These are phyloP conservation scores for Cnemophilus loriae DNA, from an alignment of 2,113 vertebrate species.

Conservation along the genomic window DNA sequence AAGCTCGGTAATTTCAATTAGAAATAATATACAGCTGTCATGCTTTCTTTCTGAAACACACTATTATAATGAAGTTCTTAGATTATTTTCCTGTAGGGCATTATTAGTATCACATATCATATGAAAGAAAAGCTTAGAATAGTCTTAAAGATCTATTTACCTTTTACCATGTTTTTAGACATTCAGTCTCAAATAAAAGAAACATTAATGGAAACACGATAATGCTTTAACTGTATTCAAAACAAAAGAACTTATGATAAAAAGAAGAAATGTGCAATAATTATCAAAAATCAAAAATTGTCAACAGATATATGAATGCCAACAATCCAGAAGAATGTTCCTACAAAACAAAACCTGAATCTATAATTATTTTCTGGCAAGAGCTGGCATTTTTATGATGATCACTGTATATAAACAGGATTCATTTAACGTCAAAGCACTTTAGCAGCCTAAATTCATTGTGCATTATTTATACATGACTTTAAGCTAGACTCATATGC, in stretches of 20 bases:
- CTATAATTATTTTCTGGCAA: background rate
- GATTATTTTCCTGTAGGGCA: conserved; percentile 64
- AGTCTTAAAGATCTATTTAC: conserved; percentile 19
- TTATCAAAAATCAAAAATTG: background rate
- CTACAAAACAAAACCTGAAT: background rate
- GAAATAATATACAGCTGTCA: conserved; percentile 55
- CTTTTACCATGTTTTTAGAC: background rate
- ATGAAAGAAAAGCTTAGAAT: conserved; percentile 51
- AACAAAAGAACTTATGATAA: background rate
- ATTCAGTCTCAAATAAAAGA: conserved; percentile 3
- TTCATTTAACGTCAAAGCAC: background rate
- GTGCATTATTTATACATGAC: background rate
- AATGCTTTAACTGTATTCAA: background rate
- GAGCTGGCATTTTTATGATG: background rate
- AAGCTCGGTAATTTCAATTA: conserved; percentile 75
- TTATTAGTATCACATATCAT: conserved; percentile 36
- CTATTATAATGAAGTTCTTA: conserved; percentile 54
- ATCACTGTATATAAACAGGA: background rate
- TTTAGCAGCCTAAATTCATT: background rate
- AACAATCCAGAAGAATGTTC: background rate
- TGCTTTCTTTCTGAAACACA: conserved; percentile 58
- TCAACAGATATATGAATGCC: background rate
- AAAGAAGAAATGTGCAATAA: background rate
- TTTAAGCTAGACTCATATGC: background rate
- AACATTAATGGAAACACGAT: background rate